Conservation (phyloP, 2,797 vertebrate species). For the Bovichtus variegatus region DNA sequence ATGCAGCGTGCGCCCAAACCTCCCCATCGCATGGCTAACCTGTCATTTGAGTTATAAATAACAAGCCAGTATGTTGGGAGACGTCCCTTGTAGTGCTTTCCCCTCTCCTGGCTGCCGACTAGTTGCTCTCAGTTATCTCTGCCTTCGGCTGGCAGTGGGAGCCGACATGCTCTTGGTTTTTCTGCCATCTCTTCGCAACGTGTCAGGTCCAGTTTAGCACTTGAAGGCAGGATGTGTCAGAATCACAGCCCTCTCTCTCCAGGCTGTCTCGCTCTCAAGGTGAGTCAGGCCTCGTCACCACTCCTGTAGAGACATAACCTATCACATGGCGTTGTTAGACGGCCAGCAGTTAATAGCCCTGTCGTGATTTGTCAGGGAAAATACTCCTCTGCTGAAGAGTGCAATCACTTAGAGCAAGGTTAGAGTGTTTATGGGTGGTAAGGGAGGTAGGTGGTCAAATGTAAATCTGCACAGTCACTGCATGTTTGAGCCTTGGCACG, state of each 20-base stretch:
- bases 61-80: constrained; percentile 42
- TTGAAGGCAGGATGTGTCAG: constrained; percentile 79
- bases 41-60: constrained; percentile 79
- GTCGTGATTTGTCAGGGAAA: constrained; percentile 74
- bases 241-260: constrained; percentile 62
- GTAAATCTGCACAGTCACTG: constrained; percentile 46
- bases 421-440: constrained; percentile 65
- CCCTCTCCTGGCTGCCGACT: constrained; percentile 42
- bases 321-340: constrained; percentile 53
- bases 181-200: constrained; percentile 50
- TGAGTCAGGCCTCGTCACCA: constrained; percentile 75
- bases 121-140: constrained; percentile 65
- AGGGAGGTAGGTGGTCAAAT: constrained; percentile 45
- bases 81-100: constrained; percentile 56
- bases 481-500: constrained; percentile 31
- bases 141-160: constrained; percentile 60
- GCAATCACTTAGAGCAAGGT: constrained; percentile 76
- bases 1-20: constrained; percentile 23
- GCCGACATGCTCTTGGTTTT: constrained; percentile 48
- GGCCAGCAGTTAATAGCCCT: constrained; percentile 73
- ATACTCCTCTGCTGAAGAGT: constrained; percentile 64
- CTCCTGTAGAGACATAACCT: constrained; percentile 68
- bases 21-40: constrained; percentile 26
- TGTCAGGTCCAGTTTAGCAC: constrained; percentile 79
- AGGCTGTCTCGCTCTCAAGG: constrained; percentile 70